Evolutionary conservation across 1,140 invertebrate genomes (phyloP), one percentile per base, ranked within the genome.

Genomic region (Lordiphosa stackelbergi): DNA sequence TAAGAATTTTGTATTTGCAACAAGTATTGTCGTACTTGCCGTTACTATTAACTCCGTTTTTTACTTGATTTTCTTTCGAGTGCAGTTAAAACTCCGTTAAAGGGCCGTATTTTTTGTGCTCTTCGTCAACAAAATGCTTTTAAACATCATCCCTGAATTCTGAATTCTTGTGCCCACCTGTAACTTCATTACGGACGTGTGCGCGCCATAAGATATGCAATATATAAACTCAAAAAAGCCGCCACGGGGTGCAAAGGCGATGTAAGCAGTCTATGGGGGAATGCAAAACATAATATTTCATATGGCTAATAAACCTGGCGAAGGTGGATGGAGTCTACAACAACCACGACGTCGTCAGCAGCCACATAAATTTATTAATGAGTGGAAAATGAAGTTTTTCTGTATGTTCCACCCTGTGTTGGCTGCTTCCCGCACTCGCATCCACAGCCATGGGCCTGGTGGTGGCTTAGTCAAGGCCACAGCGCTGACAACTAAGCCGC

Each of bases 321-420:
- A 16, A 31, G 28, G 28, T 31, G 28, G 28, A 8, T 40, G 65
- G 65, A 69, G 65, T 69, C 56, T 36, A 57, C 51, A 68, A 54
- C 47, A n/a, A 38, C 28, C 46, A 38, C 13, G 55, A 43, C 62
- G 28, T 40, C 36, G 34, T 28, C 35, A 59, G 28, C 64, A 60
- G 69, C 56, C 48, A 54, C 71, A 83, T 83, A 81, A 83, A 83
- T 83, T 83, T 83, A 83, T 83, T 83, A 83, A 83, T 83, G 77
- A 83, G 73, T 66, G 58, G 72, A 57, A 83, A 83, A 83, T 83
- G 69, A 83, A 74, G 72, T 83, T 83, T 64, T 64, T 69, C 58
- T 58, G 54, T 66, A 53, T 55, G 45, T 31, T 5, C 28, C 28
- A 31, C 24, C 24, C 43, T 46, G 6, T 13, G 24, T 9, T 3